Conservation (phyloP, 2,113 vertebrate species). For the Mormyrus lacerda region DNA sequence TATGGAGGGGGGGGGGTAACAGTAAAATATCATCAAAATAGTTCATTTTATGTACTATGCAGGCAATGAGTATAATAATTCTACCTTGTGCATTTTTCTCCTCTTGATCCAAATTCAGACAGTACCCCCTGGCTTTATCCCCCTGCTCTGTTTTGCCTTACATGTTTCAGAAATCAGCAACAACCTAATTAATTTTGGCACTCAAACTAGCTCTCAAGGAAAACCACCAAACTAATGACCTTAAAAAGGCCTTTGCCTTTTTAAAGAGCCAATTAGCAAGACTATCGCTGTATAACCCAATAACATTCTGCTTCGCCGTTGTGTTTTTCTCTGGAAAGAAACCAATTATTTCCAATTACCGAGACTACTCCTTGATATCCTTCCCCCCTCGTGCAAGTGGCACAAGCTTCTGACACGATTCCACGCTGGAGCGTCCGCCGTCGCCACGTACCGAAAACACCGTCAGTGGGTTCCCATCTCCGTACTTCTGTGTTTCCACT, state of each 20-base stretch:
- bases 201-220: slow-evolving; percentile 55
- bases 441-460: neutral
- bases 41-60: neutral
- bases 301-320: slow-evolving; percentile 55
- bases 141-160: slow-evolving; percentile 53
- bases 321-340: slow-evolving; percentile 47
- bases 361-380: slow-evolving; percentile 40
- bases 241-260: slow-evolving; percentile 61
- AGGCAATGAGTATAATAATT: slow-evolving; percentile 1
- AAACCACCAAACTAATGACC: slow-evolving; percentile 61
- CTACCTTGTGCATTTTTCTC: slow-evolving; percentile 28
- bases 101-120: slow-evolving; percentile 45
- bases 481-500: neutral
- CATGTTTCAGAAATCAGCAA: slow-evolving; percentile 55
- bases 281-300: slow-evolving; percentile 54
- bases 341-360: slow-evolving; percentile 61
- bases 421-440: neutral
- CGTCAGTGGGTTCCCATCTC: neutral
- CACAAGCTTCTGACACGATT: neutral
- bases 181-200: slow-evolving; percentile 66
- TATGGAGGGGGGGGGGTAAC: neutral
- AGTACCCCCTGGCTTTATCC: slow-evolving; percentile 40
- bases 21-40: neutral
- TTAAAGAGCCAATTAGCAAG: slow-evolving; percentile 68
- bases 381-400: neutral